phyloP scores from a whole-genome alignment of 2,113 vertebrate genomes.

The Laterallus jamaicensis region DNA sequence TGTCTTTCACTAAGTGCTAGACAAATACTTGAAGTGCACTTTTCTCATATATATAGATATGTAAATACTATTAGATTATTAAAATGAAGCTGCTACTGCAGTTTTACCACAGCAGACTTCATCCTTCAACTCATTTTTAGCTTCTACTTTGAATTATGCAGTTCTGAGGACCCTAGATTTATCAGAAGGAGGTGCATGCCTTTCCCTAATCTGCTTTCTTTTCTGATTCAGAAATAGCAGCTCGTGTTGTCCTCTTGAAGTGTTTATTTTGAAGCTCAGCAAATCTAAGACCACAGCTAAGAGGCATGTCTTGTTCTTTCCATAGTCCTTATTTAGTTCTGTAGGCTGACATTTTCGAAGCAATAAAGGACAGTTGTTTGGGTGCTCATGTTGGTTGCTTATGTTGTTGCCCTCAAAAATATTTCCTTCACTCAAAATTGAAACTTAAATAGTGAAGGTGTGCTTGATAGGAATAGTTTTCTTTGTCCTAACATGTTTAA shows the following conservation, averaged over 20 bases:
- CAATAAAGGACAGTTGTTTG: background rate
- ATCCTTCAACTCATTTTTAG: background rate
- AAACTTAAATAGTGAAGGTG: background rate
- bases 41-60: background rate
- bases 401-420: background rate
- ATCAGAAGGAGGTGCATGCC: background rate
- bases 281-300: background rate
- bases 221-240: background rate
- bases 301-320: background rate
- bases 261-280: background rate
- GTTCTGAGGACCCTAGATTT: background rate
- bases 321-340: background rate
- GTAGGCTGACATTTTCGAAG: background rate
- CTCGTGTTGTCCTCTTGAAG: background rate
- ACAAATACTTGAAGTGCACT: background rate
- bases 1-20: background rate
- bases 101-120: background rate
- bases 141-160: background rate
- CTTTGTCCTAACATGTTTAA: background rate
- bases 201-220: background rate
- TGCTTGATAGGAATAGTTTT: background rate
- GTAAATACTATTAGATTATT: conserved; percentile 4
- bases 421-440: background rate
- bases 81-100: background rate
- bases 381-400: background rate